Conservation (phyloP, 2,797 vertebrate species). For the Silurus aristotelis region DNA sequence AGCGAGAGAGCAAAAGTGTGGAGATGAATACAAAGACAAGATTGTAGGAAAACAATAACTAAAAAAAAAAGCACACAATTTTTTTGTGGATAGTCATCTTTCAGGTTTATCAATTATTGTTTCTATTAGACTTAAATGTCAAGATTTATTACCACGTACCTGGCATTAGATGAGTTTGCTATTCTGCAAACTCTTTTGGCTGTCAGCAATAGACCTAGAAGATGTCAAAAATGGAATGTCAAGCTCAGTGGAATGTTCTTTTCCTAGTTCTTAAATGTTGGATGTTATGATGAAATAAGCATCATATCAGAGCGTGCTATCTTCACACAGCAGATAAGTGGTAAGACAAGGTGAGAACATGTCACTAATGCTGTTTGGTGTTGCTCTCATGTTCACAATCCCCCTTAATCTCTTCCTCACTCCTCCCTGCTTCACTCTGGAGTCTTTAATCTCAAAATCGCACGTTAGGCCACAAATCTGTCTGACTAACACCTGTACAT, state of each 20-base stretch:
- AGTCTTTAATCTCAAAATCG: constrained; percentile 45
- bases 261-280: constrained; percentile 28
- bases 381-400: constrained; percentile 43
- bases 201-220: neutral
- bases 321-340: constrained; percentile 13
- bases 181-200: neutral
- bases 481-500: constrained; percentile 48
- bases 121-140: neutral
- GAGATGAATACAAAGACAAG: constrained; percentile 37
- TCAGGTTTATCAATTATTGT: constrained; percentile 7
- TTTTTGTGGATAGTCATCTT: neutral
- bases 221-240: constrained; percentile 6
- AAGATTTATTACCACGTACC: neutral
- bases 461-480: constrained; percentile 43
- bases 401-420: constrained; percentile 34
- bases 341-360: constrained; percentile 49
- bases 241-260: constrained; percentile 18
- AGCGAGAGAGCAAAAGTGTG: constrained; percentile 39
- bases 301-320: constrained; percentile 14
- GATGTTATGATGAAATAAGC: constrained; percentile 20
- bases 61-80: neutral
- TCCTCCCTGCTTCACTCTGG: constrained; percentile 48
- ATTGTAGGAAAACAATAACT: constrained; percentile 15
- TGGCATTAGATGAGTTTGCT: neutral
- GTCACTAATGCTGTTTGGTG: constrained; percentile 46